Evolutionary conservation across 2,888 invertebrate genomes (phyloP).

Genomic region (Lithophane ornitopus): DNA sequence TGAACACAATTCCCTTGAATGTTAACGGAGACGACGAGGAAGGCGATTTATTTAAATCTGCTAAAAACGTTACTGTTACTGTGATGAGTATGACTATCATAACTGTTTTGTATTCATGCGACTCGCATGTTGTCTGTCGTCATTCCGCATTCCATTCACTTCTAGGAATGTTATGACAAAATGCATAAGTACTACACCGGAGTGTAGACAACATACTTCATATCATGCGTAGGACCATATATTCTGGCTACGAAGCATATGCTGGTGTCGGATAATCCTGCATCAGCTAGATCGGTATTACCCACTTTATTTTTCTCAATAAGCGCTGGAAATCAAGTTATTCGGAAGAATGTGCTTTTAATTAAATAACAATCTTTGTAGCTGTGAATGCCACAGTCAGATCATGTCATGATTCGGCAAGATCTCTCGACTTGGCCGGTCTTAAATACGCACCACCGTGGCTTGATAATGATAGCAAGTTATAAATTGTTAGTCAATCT

Average conservation of each 20-base stretch:
- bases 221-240: constrained; percentile 7
- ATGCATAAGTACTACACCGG: constrained; percentile 58
- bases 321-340: background rate
- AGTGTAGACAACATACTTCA: constrained; percentile 14
- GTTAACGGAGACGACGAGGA: constrained; percentile 9
- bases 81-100: constrained; percentile 71
- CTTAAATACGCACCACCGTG: constrained; percentile 20
- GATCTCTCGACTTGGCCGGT: background rate
- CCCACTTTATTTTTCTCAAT: background rate
- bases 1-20: constrained; percentile 15
- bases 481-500: constrained; percentile 17
- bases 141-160: constrained; percentile 85
- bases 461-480: constrained; percentile 19
- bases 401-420: constrained; percentile 12
- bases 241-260: background rate
- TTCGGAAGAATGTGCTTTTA: background rate
- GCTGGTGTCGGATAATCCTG: background rate
- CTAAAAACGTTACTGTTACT: constrained; percentile 64
- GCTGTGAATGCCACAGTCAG: background rate
- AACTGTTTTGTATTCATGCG: constrained; percentile 83
- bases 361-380: constrained; percentile 11
- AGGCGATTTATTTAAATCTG: constrained; percentile 54
- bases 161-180: constrained; percentile 80
- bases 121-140: constrained; percentile 78
- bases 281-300: background rate